phyloP scores from a whole-genome alignment of 2,797 vertebrate species.

The Pipistrellus pipistrellus region DNA sequence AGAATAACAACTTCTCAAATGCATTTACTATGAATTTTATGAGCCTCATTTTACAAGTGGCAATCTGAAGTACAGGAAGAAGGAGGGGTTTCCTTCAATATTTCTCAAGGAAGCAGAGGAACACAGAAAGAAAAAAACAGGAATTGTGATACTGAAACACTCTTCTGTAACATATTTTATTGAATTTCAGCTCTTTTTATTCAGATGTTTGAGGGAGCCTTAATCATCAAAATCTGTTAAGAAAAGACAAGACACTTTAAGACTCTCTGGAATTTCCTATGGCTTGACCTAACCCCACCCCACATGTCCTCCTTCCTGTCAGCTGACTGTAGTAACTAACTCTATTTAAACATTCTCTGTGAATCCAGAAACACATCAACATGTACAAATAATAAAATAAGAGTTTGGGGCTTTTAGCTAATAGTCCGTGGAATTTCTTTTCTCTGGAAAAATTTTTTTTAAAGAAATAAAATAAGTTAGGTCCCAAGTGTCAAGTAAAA shows the following conservation, averaged over 20 bases:
- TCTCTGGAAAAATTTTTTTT: neutral
- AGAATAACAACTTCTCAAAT: neutral
- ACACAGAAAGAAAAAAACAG: constrained; percentile 19
- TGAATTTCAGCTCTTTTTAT: constrained; percentile 45
- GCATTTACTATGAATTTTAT: constrained; percentile 25
- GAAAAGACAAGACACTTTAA: constrained; percentile 65
- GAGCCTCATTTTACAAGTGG: constrained; percentile 32
- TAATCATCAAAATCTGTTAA: constrained; percentile 29
- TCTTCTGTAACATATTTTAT: constrained; percentile 26
- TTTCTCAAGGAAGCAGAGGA: constrained; percentile 59
- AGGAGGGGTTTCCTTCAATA: constrained; percentile 61
- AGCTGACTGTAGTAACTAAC: constrained; percentile 65
- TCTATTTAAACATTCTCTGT: constrained; percentile 43
- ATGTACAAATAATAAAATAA: constrained; percentile 29
- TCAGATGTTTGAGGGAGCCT: constrained; percentile 36
- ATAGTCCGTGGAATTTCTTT: constrained; percentile 19
- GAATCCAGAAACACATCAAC: neutral
- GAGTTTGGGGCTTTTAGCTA: neutral
- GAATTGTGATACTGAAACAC: constrained; percentile 6
- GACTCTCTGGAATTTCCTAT: constrained; percentile 65
- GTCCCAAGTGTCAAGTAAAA: constrained; percentile 50
- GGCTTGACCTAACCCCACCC: constrained; percentile 34
- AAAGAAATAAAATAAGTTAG: constrained; percentile 25
- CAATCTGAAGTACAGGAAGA: constrained; percentile 51
- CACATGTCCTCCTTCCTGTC: constrained; percentile 62